A percentile compares a stretch with the other conserved stretches of the same genome.
These are phyloP conservation scores for Hipparchia sbordonii DNA, from an alignment of 2,888 invertebrate species.

Conservation along the genomic window DNA sequence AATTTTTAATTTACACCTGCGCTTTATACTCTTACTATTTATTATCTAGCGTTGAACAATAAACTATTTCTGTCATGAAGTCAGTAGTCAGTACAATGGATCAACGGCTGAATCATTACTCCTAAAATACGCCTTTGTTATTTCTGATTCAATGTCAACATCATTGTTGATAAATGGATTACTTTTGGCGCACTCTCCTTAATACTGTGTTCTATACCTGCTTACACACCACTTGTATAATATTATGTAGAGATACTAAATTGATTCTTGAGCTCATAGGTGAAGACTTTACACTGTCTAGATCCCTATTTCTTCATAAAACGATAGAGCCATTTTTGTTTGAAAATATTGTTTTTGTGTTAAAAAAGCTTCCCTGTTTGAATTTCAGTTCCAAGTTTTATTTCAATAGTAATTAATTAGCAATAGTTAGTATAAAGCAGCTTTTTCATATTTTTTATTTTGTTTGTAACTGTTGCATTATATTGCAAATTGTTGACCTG, in stretches of 20 bases:
- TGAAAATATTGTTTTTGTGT: too few relatives aligned
- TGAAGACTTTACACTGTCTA: too few relatives aligned
- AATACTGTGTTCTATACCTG: background rate
- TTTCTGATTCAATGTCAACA: conserved; percentile 17
- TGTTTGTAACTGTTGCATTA: too few relatives aligned
- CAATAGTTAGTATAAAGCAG: too few relatives aligned
- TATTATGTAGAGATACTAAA: background rate
- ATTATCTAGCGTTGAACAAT: background rate
- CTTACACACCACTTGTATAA: background rate
- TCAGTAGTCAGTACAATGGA: background rate
- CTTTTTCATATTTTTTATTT: too few relatives aligned
- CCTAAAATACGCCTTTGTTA: conserved; percentile 6
- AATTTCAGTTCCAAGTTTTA: too few relatives aligned
- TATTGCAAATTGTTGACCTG: too few relatives aligned
- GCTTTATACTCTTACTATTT: background rate
- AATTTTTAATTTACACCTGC: too few relatives aligned
- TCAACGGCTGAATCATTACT: background rate
- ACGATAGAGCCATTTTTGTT: too few relatives aligned
- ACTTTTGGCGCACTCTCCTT: conserved; percentile 7
- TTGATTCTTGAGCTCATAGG: background rate
- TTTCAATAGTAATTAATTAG: too few relatives aligned
- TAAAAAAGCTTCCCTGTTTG: too few relatives aligned
- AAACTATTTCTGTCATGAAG: conserved; percentile 1
- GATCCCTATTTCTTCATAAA: too few relatives aligned
- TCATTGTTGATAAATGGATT: conserved; percentile 17